phyloP scores from a whole-genome alignment of 2,797 vertebrate genomes.

The Poeciliopsis infans region DNA sequence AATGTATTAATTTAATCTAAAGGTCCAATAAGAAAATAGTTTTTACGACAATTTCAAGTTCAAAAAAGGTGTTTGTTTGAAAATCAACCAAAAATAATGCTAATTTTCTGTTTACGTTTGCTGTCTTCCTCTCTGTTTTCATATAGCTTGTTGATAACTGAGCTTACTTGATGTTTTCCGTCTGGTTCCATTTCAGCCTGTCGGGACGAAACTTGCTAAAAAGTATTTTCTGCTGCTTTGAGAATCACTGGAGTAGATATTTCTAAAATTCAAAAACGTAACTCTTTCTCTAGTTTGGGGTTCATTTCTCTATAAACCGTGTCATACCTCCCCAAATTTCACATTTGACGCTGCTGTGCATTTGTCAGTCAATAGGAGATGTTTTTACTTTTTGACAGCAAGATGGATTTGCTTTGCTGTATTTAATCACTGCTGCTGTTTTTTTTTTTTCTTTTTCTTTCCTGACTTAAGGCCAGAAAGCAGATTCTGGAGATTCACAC shows the following conservation, averaged over 20 bases:
- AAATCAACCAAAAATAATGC: too few species aligned
- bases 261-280: not conserved
- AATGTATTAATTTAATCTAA: too few species aligned
- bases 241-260: not conserved
- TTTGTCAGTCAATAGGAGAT: not conserved
- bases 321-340: not conserved
- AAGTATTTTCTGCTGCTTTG: not conserved
- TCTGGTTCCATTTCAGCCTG: not conserved
- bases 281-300: not conserved
- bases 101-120: too few species aligned
- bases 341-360: not conserved
- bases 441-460: not conserved
- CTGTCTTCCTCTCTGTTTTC: not conserved
- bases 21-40: not conserved
- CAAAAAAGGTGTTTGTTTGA: too few species aligned
- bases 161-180: not conserved
- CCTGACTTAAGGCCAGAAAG: slow-evolving; percentile 90
- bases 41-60: not conserved
- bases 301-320: not conserved
- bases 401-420: slow-evolving; percentile 23
- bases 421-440: slow-evolving; percentile 2
- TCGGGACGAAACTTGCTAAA: not conserved
- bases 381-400: not conserved
- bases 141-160: not conserved
- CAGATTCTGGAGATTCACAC: slow-evolving; percentile 99